phyloP scores from a whole-genome alignment of 2,797 vertebrate genomes.

The Falco berigora region DNA sequence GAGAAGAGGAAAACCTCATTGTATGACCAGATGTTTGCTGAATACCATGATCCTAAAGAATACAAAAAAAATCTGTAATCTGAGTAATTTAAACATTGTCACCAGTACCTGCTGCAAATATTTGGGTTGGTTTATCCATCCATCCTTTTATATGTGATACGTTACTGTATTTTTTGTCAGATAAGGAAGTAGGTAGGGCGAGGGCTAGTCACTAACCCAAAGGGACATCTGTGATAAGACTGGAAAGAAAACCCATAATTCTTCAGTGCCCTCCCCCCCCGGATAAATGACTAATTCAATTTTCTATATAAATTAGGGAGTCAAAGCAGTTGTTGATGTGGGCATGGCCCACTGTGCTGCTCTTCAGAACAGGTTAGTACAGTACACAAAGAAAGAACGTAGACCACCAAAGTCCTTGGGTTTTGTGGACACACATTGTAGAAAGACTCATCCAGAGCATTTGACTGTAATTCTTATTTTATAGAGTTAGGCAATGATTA shows the following conservation, averaged over 20 bases:
- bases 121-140: background rate
- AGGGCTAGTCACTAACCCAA: background rate
- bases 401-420: background rate
- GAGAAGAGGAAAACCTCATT: background rate
- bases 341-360: background rate
- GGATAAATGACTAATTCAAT: background rate
- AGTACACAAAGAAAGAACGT: background rate
- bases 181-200: background rate
- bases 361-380: background rate
- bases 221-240: background rate
- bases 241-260: background rate
- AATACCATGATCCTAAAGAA: background rate
- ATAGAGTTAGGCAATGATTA: background rate
- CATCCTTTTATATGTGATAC: background rate
- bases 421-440: background rate
- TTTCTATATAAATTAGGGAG: background rate
- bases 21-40: slow-evolving; percentile 2
- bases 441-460: background rate
- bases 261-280: background rate
- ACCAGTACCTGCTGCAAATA: background rate
- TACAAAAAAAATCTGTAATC: background rate
- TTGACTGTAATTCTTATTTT: background rate
- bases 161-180: background rate
- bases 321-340: background rate
- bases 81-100: background rate